Percentiles rank a stretch among this genome's conserved stretches.
phyloP scores from a whole-genome alignment of 35 echinoderm and acorn worm species.

The Anneissia japonica region DNA sequence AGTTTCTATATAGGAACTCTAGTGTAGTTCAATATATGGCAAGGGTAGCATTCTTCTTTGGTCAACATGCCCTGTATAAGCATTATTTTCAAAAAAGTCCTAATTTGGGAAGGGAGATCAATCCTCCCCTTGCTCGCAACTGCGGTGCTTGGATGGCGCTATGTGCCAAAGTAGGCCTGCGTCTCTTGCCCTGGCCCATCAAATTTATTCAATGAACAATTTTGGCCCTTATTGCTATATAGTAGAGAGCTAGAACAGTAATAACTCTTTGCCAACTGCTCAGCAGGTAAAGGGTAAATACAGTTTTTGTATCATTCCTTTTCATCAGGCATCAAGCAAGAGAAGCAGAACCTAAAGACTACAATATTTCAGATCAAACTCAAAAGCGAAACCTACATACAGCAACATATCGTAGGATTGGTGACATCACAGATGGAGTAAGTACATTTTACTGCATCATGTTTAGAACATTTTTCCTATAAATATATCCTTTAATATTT shows the following conservation, averaged over 20 bases:
- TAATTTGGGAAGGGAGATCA: too few species aligned
- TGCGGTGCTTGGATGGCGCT: neutral
- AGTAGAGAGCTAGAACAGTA: neutral
- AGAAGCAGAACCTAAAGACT: conserved; percentile 90
- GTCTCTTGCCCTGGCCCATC: too few species aligned
- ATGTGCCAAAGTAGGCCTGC: neutral
- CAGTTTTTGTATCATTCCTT: neutral
- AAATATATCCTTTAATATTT: too few species aligned
- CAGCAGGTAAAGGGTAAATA: neutral
- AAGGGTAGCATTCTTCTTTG: too few species aligned
- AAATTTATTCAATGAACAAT: neutral
- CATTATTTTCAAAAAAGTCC: too few species aligned
- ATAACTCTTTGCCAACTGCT: neutral
- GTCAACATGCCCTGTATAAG: too few species aligned
- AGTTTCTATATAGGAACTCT: too few species aligned
- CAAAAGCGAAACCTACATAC: conserved; percentile 65
- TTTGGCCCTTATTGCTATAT: neutral
- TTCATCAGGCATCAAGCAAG: conserved; percentile 79
- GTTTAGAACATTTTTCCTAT: too few species aligned
- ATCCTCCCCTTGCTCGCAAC: neutral
- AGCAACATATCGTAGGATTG: conserved; percentile 80
- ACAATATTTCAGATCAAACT: conserved; percentile 60
- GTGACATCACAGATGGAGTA: conserved; percentile 86
- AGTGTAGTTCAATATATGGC: too few species aligned
- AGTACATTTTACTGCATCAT: neutral